These are phyloP conservation scores for Pitta sordida DNA, from an alignment of 2,113 vertebrate species.

Conservation along the genomic window DNA sequence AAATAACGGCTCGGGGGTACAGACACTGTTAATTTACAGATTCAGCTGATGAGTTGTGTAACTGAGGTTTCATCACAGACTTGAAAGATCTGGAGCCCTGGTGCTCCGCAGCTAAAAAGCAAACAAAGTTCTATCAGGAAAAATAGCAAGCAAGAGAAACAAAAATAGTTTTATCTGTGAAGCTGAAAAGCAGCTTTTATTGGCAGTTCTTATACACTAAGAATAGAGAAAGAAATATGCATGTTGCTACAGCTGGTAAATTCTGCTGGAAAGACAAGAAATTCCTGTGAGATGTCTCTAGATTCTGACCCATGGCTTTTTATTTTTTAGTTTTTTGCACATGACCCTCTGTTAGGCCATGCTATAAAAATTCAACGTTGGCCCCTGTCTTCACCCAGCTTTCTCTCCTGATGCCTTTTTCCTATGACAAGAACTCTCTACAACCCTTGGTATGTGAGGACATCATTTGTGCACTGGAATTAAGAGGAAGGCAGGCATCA, in stretches of 20 bases:
- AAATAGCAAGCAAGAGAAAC: neutral
- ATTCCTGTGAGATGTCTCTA: neutral
- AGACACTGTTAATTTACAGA: neutral
- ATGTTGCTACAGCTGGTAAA: neutral
- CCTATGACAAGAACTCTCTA: neutral
- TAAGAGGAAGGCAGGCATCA: neutral
- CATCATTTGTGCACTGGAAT: neutral
- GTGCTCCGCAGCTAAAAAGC: neutral
- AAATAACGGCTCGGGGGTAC: neutral
- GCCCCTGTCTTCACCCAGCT: neutral
- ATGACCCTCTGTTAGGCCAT: neutral
- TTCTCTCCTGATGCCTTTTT: neutral
- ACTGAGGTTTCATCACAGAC: neutral
- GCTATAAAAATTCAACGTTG: neutral
- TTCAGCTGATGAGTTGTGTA: neutral
- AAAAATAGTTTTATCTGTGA: neutral
- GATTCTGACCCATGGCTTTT: neutral
- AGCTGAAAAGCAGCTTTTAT: conserved; percentile 1
- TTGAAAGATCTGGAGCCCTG: neutral
- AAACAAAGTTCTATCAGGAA: neutral
- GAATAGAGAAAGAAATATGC: neutral
- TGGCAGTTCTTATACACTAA: neutral
- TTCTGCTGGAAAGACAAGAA: neutral
- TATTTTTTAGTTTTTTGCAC: neutral
- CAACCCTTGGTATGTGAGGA: neutral